These are phyloP conservation scores for Nothocercus nigrocapillus DNA, from an alignment of 2,113 vertebrate genomes.

Conservation along the genomic window DNA sequence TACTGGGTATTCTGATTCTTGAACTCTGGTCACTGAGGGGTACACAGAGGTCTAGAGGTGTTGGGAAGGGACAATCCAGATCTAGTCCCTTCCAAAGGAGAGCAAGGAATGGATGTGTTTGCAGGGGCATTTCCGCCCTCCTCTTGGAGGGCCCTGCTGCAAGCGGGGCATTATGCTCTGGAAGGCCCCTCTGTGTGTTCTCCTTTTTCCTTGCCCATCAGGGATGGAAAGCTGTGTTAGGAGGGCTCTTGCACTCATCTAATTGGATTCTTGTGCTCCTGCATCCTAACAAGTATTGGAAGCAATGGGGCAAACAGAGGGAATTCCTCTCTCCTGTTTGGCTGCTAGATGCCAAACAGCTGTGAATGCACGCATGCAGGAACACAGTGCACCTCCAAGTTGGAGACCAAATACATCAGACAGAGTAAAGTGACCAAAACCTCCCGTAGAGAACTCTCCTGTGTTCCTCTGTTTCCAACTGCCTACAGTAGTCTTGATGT, in stretches of 20 bases:
- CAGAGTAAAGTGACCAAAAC: not conserved
- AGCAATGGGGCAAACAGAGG: not conserved
- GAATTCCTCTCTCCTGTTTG: not conserved
- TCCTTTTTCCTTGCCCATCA: not conserved
- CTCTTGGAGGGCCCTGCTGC: not conserved
- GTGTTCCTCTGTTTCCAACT: not conserved
- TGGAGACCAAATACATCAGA: not conserved
- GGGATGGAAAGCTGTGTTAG: not conserved
- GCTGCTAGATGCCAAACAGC: not conserved
- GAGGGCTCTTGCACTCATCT: not conserved
- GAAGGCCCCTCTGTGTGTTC: not conserved
- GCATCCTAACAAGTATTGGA: not conserved
- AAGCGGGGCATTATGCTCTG: not conserved
- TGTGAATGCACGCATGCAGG: not conserved
- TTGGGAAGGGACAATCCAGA: not conserved
- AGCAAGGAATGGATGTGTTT: not conserved
- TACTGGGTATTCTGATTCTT: not conserved
- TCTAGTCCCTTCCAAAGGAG: not conserved
- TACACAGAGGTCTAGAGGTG: not conserved
- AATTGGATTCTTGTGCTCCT: accelerated
- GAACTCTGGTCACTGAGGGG: not conserved
- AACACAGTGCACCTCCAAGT: accelerated
- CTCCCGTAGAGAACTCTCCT: not conserved
- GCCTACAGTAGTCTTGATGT: not conserved
- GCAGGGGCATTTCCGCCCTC: not conserved